These are phyloP conservation scores for Murina feae DNA, from an alignment of 2,113 vertebrate genomes.

Conservation along the genomic window DNA sequence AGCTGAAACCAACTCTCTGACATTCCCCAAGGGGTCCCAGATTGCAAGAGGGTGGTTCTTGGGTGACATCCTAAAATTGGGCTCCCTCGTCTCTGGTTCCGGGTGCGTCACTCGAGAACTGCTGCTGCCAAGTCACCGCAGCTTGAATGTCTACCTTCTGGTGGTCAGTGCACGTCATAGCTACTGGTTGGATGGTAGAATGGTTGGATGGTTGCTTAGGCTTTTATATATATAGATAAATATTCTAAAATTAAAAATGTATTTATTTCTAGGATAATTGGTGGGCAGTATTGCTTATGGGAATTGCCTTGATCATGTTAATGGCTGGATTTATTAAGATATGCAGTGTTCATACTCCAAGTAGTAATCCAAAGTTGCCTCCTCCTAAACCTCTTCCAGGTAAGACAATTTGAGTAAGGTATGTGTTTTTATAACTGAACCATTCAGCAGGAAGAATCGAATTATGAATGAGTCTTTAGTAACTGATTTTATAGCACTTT, in stretches of 20 bases:
- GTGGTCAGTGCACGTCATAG: no score
- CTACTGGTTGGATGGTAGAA: no score
- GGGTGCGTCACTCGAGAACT: no score
- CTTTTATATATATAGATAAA: no score
- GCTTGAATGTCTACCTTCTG: no score
- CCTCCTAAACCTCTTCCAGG: slow-evolving; percentile 95
- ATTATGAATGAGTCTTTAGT: background rate
- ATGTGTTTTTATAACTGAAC: background rate
- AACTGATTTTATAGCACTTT: background rate
- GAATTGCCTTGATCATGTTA: slow-evolving; percentile 96
- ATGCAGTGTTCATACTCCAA: slow-evolving; percentile 98
- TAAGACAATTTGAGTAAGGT: slow-evolving; percentile 72
- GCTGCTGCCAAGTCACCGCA: no score
- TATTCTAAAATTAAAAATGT: background rate
- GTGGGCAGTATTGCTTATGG: slow-evolving; percentile 99
- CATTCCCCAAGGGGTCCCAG: no score
- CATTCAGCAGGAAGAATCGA: background rate
- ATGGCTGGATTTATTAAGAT: slow-evolving; percentile 99
- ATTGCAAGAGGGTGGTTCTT: no score
- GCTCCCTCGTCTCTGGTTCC: no score
- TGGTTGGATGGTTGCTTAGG: no score
- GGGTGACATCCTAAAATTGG: no score
- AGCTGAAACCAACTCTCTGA: no score
- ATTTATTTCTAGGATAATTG: slow-evolving; percentile 88
- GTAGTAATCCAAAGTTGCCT: slow-evolving; percentile 97